Evolutionary conservation across 2,113 vertebrate species (phyloP), one percentile per base, ranked within the genome.

Genomic region (Chaetura pelagica): DNA sequence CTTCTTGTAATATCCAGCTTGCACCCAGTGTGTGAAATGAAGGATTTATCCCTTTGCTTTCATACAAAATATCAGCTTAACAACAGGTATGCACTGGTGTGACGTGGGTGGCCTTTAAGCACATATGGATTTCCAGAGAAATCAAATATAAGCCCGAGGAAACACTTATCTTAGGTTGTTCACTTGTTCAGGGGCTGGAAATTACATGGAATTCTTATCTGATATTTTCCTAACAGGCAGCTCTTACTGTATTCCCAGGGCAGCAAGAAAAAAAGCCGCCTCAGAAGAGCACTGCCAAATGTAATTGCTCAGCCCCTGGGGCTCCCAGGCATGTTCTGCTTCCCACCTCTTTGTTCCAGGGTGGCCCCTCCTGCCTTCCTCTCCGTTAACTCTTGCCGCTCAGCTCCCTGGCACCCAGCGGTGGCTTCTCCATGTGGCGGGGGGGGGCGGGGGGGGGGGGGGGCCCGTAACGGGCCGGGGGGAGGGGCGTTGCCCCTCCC

Each of bases 201-300:
- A 97, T 97, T 93, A 97, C 94, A 94, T 89, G 93, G 96, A 93
- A 97, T 97, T 93, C 96, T 97, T 98, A 97, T 97, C 97, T 96
- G 97, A 97, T 97, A 95, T 94, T 92, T 95, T 97, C 87, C 85
- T 97, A 94, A 95, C 97, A 97, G 96, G 90, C 94, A 97, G 78
- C 71, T 92, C 91, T 88, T 93, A 90, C 93, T 87, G 82, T 89
- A 95, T 97, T 97, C 97, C 92, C 85, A 32, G 75, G 86, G 89
- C 58, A 79, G 92, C 89, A 85, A 94, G 95, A 85, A 94, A 93
- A 95, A 96, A 97, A 24, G 40, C 76, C 20, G 59, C 90, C 84
- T 64, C 84, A 87, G 94, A 94, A 97, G 94, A 87, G 34, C 44
- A 64, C 75, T 94, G 88, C 91, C 94, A 84, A 95, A 87, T 58